phyloP scores from a whole-genome alignment of 1,140 invertebrate genomes.

The Nasonia giraulti region DNA sequence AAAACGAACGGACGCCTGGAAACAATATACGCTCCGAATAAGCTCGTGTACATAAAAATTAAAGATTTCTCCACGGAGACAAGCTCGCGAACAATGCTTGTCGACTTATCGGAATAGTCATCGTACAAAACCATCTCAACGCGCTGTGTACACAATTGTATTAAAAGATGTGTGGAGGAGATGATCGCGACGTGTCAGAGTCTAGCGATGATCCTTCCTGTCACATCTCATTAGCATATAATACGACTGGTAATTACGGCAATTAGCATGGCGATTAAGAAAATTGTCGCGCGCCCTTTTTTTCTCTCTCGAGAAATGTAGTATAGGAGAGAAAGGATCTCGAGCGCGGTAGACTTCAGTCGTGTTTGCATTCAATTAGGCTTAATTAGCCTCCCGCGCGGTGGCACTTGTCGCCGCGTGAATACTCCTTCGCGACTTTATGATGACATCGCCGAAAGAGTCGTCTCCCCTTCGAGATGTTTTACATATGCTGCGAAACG shows the following conservation, averaged over 20 bases:
- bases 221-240: conserved; percentile 71
- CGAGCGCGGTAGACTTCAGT: conserved; percentile 51
- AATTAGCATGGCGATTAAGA: conserved; percentile 70
- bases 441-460: conserved; percentile 20
- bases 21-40: not conserved
- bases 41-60: not conserved
- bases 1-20: not conserved
- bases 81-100: not conserved
- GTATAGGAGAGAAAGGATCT: conserved; percentile 40
- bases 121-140: conserved; percentile 23
- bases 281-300: conserved; percentile 58
- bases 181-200: conserved; percentile 31
- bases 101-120: conserved; percentile 41
- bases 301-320: conserved; percentile 35
- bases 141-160: conserved; percentile 14
- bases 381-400: conserved; percentile 62
- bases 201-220: conserved; percentile 62
- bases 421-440: conserved; percentile 30
- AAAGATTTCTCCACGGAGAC: conserved; percentile 1
- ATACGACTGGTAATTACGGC: conserved; percentile 62
- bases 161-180: conserved; percentile 11
- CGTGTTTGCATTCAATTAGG: conserved; percentile 68
- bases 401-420: conserved; percentile 45
- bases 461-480: not conserved
- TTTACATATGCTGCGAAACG: not conserved